phyloP scores from a whole-genome alignment of 2,113 vertebrate genomes.

The Bos javanicus region DNA sequence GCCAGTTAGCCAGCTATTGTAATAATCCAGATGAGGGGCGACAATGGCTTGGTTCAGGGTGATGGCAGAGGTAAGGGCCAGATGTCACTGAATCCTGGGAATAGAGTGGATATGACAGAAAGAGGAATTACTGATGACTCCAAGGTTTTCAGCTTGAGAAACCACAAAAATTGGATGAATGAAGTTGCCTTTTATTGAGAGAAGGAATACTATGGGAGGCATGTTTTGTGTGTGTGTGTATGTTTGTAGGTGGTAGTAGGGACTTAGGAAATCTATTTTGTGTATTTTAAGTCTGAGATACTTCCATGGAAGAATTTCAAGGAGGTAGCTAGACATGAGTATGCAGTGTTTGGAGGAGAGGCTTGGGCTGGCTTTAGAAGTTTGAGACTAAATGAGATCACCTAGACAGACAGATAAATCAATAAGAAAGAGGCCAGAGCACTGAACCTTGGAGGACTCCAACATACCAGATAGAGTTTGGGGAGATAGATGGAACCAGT shows the following conservation, averaged over 20 bases:
- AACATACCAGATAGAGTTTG: not conserved
- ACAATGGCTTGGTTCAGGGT: not conserved
- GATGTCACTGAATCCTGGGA: not conserved
- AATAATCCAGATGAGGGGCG: not conserved
- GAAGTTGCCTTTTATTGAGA: not conserved
- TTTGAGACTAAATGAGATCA: not conserved
- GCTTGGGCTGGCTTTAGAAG: not conserved
- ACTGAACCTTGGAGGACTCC: not conserved
- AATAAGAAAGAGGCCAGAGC: not conserved
- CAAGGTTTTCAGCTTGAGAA: slow-evolving; percentile 2
- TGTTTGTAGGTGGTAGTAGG: not conserved
- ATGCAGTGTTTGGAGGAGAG: not conserved
- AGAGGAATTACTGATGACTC: not conserved
- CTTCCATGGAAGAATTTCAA: not conserved
- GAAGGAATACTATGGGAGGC: not conserved
- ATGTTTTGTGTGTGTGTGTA: not conserved
- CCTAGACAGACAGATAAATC: not conserved
- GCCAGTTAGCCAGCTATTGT: not conserved
- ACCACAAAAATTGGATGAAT: not conserved
- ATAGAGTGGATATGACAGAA: not conserved
- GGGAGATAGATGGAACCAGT: no score
- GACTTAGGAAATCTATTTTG: not conserved
- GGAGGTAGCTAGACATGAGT: not conserved
- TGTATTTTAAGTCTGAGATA: not conserved
- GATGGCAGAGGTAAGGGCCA: not conserved